Conservation (phyloP, 2,888 invertebrate species). For the Augiades crinisus region DNA sequence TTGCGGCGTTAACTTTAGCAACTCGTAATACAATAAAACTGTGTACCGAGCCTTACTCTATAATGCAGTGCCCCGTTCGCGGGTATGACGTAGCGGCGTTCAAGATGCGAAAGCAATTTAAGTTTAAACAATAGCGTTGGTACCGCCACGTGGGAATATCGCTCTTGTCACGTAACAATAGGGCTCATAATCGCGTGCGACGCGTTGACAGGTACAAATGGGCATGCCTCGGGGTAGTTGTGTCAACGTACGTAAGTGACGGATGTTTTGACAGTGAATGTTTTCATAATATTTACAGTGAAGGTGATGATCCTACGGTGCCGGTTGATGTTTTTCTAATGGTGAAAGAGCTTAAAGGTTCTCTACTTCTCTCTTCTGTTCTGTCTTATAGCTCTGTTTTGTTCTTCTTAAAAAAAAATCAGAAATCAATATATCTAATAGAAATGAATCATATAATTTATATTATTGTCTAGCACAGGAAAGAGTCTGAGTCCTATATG, state of each 20-base stretch:
- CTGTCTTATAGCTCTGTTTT: too few relatives aligned
- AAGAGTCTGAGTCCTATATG: too few relatives aligned
- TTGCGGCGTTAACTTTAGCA: not conserved
- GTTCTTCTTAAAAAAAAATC: too few relatives aligned
- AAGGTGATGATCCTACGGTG: slow-evolving; percentile 1
- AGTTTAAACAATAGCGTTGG: slow-evolving; percentile 56
- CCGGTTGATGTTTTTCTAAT: not conserved
- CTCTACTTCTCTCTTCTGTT: too few relatives aligned
- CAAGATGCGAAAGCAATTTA: slow-evolving; percentile 51
- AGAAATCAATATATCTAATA: too few relatives aligned
- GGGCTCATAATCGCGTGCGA: slow-evolving; percentile 25
- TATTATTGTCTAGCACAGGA: too few relatives aligned
- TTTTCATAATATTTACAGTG: slow-evolving; percentile 18
- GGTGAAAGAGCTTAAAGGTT: too few relatives aligned
- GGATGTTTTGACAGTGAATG: slow-evolving; percentile 22
- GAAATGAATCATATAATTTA: too few relatives aligned
- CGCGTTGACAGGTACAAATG: slow-evolving; percentile 39
- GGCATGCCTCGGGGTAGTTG: slow-evolving; percentile 31
- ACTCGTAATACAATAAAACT: slow-evolving; percentile 16
- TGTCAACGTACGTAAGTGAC: slow-evolving; percentile 32
- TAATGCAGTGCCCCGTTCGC: slow-evolving; percentile 17
- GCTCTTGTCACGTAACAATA: slow-evolving; percentile 21
- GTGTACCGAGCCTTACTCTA: slow-evolving; percentile 17
- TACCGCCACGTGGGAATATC: slow-evolving; percentile 32
- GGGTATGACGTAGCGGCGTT: slow-evolving; percentile 18